Base-by-base conservation (phyloP, 1,140 invertebrate species). In the Campoletis sonorensis region DNA sequence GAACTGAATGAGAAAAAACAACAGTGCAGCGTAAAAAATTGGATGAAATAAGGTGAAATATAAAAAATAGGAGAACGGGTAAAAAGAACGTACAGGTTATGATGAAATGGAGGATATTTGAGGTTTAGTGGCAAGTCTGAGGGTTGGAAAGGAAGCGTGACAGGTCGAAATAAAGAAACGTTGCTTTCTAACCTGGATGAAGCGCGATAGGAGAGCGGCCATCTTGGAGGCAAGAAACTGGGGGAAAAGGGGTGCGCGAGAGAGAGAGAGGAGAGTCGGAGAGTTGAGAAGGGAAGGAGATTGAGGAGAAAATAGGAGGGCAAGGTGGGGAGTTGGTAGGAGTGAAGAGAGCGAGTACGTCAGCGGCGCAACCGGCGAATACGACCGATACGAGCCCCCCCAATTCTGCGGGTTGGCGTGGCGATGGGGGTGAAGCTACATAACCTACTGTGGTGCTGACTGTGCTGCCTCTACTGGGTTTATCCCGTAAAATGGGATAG, bases 331-430 rank as follows among this genome's bases (percentile, higher is more conserved):
- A 23, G 26, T 54, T 5, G 23, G 49, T 11, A n/a, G 72, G 58
- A 49, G n/a, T n/a, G n/a, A 75, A 54, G 8, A 23, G 40, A 51
- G 15, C 4, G 72, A 49, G 72, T 16, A 27, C 73, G 54, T 77
- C 67, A 61, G 61, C 76, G 58, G 76, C 76, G 76, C 76, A 58
- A 78, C 61, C 15, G 76, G 76, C 76, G 33, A 58, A 7, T 33
- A 23, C 76, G 33, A 58, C 13, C 30, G 21, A 64, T 33, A 33
- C 30, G 30, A 33, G n/a, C n/a, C 58, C 23, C 54, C 54, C 76
- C 58, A 37, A 78, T 78, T 37, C 58, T 78, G 54, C 58, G 76
- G 58, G 49, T n/a, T 30, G 71, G 16, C 27, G 26, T 33, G 67
- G 67, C 51, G 13, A 40, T 45, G 26, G 58, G 33, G 11, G 7